Percentiles rank a stretch among this genome's conserved stretches.
Evolutionary conservation across 2,888 invertebrate species (phyloP).

Genomic region (Lasius fuliginosus): DNA sequence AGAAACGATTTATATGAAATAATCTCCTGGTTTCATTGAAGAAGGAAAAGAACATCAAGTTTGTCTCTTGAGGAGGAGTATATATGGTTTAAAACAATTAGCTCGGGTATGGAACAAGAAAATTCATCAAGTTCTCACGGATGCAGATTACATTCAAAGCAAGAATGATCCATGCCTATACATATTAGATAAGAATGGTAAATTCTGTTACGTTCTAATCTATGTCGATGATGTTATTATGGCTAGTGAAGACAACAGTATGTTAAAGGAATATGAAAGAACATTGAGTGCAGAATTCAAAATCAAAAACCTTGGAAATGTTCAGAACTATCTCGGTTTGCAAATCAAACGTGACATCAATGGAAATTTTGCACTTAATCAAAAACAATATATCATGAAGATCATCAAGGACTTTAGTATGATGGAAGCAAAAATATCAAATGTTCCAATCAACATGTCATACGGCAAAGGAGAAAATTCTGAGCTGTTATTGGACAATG

Average conservation of each 20-base stretch:
- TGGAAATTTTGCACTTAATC: slow-evolving; percentile 37
- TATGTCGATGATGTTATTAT: slow-evolving; percentile 66
- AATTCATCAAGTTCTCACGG: slow-evolving; percentile 62
- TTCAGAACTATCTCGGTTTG: slow-evolving; percentile 64
- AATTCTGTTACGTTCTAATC: slow-evolving; percentile 52
- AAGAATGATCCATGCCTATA: slow-evolving; percentile 72
- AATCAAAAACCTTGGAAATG: slow-evolving; percentile 61
- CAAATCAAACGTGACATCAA: slow-evolving; percentile 48
- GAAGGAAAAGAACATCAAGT: slow-evolving; percentile 57
- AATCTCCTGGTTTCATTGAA: slow-evolving; percentile 61
- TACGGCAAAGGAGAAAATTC: slow-evolving; percentile 42
- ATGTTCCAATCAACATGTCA: slow-evolving; percentile 59
- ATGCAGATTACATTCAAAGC: slow-evolving; percentile 63
- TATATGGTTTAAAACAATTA: slow-evolving; percentile 79
- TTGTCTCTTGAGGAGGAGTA: slow-evolving; percentile 62
- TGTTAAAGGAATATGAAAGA: slow-evolving; percentile 42
- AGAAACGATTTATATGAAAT: slow-evolving; percentile 69
- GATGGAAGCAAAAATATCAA: slow-evolving; percentile 58
- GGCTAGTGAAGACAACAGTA: slow-evolving; percentile 36
- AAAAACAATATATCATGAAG: slow-evolving; percentile 59
- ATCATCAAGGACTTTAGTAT: slow-evolving; percentile 40
- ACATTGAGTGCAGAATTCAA: slow-evolving; percentile 60
- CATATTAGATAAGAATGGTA: slow-evolving; percentile 29
- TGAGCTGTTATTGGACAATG: slow-evolving; percentile 49
- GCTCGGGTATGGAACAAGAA: slow-evolving; percentile 69